Evolutionary conservation across 2,797 vertebrate genomes (phyloP), one percentile per base, ranked within the genome.

Genomic region (Lacerta viridis): DNA sequence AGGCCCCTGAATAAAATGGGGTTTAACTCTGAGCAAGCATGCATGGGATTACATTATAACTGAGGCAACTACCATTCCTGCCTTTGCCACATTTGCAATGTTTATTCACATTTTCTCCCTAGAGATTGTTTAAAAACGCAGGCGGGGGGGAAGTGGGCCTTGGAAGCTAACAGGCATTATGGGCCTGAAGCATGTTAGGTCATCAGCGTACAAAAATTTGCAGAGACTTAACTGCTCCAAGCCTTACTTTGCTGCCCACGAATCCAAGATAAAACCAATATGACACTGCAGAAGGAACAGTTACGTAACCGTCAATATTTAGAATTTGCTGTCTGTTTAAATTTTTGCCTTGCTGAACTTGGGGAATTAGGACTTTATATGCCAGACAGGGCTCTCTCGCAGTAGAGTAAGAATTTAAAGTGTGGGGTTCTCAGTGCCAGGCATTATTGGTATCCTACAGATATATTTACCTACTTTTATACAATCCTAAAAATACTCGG

Each of bases 271-370:
- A 66, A 87, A 87, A 66, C 43, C 66, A 46, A 27, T 43, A 87
- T 17, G 66, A 87, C 79, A 71, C 36, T 7, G 55, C 55, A 33
- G 86, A 64, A 75, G 7, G 79, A 81, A 87, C 55, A 75, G 79
- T 82, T 87, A 66, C 25, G 18, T 75, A 82, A 87, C 20, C 2
- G 25, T 46, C 27, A 64, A 43, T 74, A n/a, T 43, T 74, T n/a
- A 74, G 86, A 81, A 33, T 61, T 7, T 41, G 76, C 77, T 66
- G 41, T 75, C 78, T 33, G 79, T 64, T 89, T 39, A 3, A 59
- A 68, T 75, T 71, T 17, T 50, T 18, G 36, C 61, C 61, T 82
- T 27, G 23, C 71, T 77, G 25, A n/a, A 69, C 41, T 23, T 59
- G 59, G 29, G 27, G 69, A 85, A 82, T 84, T 4, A 55, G 29